Percentiles rank a stretch among this genome's conserved stretches.
Conservation (phyloP, 1,140 invertebrate genomes). For the Ooceraea biroi region DNA sequence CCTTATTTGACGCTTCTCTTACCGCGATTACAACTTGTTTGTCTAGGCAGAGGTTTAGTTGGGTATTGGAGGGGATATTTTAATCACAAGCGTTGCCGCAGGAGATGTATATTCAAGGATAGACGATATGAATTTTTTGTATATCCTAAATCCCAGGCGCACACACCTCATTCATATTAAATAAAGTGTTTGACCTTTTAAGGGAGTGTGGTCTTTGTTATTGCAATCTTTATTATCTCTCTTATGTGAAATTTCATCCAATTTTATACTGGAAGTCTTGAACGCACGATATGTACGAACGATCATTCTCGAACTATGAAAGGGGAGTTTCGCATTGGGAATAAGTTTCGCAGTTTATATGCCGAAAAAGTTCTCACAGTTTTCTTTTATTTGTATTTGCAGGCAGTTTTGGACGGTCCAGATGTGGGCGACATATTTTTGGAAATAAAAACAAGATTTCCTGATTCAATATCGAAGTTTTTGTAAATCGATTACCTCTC, state of each 20-base stretch:
- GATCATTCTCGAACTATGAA: conserved; percentile 25
- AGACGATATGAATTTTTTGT: conserved; percentile 77
- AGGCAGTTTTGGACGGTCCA: conserved; percentile 85
- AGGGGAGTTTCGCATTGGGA: conserved; percentile 34
- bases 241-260: conserved; percentile 47
- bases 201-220: conserved; percentile 71
- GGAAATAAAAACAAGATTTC: conserved; percentile 87
- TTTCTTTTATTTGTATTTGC: conserved; percentile 86
- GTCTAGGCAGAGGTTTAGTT: conserved; percentile 90
- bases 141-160: conserved; percentile 72
- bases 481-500: conserved; percentile 79
- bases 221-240: conserved; percentile 64
- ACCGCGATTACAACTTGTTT: conserved; percentile 83
- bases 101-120: conserved; percentile 84
- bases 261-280: conserved; percentile 63
- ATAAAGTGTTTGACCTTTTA: conserved; percentile 80
- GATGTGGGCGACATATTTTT: conserved; percentile 84
- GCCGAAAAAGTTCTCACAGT: conserved; percentile 76
- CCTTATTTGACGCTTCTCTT: conserved; percentile 74
- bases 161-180: conserved; percentile 68
- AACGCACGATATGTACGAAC: conserved; percentile 57
- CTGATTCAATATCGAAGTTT: conserved; percentile 81
- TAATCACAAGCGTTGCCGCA: conserved; percentile 91
- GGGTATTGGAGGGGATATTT: conserved; percentile 92
- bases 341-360: conserved; percentile 75